Evolutionary conservation across 2,797 vertebrate genomes (phyloP), one percentile per base, ranked within the genome.

Genomic region (Chloroceryle amazona): DNA sequence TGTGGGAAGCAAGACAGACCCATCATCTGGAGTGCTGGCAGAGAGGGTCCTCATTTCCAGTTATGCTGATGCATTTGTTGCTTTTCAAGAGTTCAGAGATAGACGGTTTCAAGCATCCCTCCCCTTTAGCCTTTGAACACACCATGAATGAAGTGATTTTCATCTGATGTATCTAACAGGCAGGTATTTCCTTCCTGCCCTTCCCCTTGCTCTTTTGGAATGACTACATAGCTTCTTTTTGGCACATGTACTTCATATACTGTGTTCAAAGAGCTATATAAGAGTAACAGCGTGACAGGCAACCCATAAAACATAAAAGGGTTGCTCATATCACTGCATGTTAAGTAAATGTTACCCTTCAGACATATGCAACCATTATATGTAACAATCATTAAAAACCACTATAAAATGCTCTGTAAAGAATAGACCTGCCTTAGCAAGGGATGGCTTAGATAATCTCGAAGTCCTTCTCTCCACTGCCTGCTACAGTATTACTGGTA

Each of bases 161-260:
- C 51, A 89, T 95, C 92, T 83, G 57, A 82, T 92, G 22, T 74
- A 85, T 95, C 95, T 82, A 94, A 90, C 74, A 80, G 93, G 86
- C 96, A 96, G 96, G 86, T 96, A 94, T 96, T 96, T 96, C 96
- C 96, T 97, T 97, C 92, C 95, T 96, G 93, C 83, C 86, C 84
- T 90, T 94, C 90, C 73, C 71, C 67, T 93, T 80, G 81, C 60
- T 89, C 65, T 95, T 87, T 96, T 96, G 96, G 95, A 97, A 90
- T 91, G 75, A 91, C 89, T 96, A 92, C 94, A 93, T 33, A 96
- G 89, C 86, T 92, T 89, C 96, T 93, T 94, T 81, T 91, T 96
- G 91, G 95, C 94, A 83, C 68, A 65, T 86, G 91, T 47, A 92
- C 81, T 87, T 93, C 74, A 94, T 80, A 85, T 54, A 74, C 54